Evolutionary conservation across 1,140 invertebrate genomes (phyloP).

Genomic region (Apolygus lucorum): DNA sequence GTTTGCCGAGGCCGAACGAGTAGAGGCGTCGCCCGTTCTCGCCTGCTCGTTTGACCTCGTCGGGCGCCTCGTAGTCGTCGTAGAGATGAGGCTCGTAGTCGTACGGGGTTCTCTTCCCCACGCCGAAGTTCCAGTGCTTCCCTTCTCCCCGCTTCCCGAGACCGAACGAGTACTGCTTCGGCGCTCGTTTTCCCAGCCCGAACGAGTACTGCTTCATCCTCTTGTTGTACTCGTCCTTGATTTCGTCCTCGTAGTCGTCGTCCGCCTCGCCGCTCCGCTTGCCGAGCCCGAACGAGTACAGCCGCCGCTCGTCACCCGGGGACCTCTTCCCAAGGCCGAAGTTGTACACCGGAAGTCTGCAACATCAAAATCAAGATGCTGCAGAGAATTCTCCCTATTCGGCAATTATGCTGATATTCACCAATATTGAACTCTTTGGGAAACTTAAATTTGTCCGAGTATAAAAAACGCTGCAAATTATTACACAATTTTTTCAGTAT

Average conservation of each 20-base stretch:
- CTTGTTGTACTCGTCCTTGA: slow-evolving; percentile 31
- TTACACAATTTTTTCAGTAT: too few species aligned
- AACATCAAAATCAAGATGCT: too few species aligned
- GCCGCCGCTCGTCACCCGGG: slow-evolving; percentile 20
- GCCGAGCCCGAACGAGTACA: slow-evolving; percentile 43
- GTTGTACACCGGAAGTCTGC: slow-evolving; percentile 51
- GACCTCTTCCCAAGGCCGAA: slow-evolving; percentile 54
- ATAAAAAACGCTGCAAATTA: too few species aligned
- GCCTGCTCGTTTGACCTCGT: neutral
- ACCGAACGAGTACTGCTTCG: slow-evolving; percentile 35
- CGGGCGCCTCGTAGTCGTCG: neutral
- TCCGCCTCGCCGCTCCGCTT: slow-evolving; percentile 31
- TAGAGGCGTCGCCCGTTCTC: neutral
- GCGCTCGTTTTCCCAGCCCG: slow-evolving; percentile 40
- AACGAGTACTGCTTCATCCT: slow-evolving; percentile 38
- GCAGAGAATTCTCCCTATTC: too few species aligned
- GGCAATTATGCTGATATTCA: too few species aligned
- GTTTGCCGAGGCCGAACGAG: slow-evolving; percentile 42
- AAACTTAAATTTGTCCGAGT: too few species aligned
- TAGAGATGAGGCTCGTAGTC: neutral
- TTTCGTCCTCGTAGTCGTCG: slow-evolving; percentile 32
- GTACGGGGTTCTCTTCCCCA: slow-evolving; percentile 13
- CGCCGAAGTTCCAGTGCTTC: slow-evolving; percentile 20
- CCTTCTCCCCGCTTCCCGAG: slow-evolving; percentile 34
- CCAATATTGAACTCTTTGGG: too few species aligned